Evolutionary conservation across 2,888 invertebrate genomes (phyloP), one percentile per base, ranked within the genome.

Genomic region (Creontiades dilutus): DNA sequence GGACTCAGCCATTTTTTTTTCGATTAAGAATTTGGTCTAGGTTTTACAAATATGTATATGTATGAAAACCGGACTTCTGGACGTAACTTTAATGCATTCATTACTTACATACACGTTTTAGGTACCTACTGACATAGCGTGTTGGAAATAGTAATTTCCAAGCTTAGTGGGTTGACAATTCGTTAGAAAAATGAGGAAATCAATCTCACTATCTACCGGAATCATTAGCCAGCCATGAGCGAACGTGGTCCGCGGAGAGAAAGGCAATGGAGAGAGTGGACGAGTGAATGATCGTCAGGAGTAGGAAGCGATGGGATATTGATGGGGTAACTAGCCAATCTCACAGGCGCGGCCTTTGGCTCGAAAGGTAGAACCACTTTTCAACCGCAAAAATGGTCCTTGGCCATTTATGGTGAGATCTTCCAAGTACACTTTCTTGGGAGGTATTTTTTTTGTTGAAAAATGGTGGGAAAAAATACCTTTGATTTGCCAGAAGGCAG

Each of bases 281-380:
- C 1, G 68, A 68, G 27, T 16, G 23, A 68, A 23, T 23, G 68
- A 68, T 12, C 23, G 68, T 23, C 68, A 4, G 23, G 23, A 68
- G 13, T 11, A 68, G 23, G 68, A 68, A 68, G 68, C 68, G 68
- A 68, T 68, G 68, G 23, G 68, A 68, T 68, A 68, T 68, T 68
- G 68, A 68, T 68, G 68, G 68, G 13, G 11, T n/a, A 2, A 37
- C 52, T 2, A 19, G 23, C 23, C 68, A 68, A 23, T 23, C 68
- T 5, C n/a, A 5, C 23, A 68, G 68, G 68, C 68, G 68, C 68
- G 68, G 68, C 68, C 23, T 19, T 19, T 12, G 23, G 68, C 27
- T 23, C 12, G 23, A 68, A 68, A 23, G 68, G 68, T 13, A 23
- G 23, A 23, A 7, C 23, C 23, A 68, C 68, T 19, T 68, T 68